Evolutionary conservation across 2,113 vertebrate species (phyloP), one percentile per base, ranked within the genome.

Genomic region (Burhinus bistriatus): DNA sequence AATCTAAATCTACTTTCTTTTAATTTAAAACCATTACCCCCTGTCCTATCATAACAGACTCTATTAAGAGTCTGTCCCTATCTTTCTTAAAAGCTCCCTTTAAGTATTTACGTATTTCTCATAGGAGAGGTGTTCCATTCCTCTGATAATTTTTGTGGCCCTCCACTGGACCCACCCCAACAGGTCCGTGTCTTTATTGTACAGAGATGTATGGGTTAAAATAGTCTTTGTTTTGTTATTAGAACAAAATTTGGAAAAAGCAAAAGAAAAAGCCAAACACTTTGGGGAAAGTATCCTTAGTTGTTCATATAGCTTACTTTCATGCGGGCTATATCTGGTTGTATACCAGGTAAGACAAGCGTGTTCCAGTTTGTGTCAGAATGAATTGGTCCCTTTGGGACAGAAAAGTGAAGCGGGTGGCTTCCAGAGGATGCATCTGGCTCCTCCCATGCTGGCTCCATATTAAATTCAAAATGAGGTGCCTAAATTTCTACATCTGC

Each of bases 381-480:
- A 17, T 38, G 8, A 64, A 2, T 52, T 62, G 27, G 16, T 32
- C 32, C 38, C 30, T 58, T 64, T 64, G 38, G 22, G 12, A 49
- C 9, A 25, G 34, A 90, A 20, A 3, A 32, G 20, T 21, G 42
- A 34, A 58, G 45, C 7, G 18, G 4, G 38, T 61, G 16, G n/a
- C 36, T 91, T 9, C 12, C 21, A 68, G n/a, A 36, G 15, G 13
- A 62, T 47, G 15, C 16, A 13, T 57, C 19, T 52, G 47, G 13
- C 7, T 36, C 12, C 16, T 12, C 10, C 52, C 2, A 2, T 6
- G 47, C 19, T 32, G 38, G 9, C 3, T 79, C 23, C 10, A 6
- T 42, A 3, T n/a, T 75, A 15, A 13, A 79, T 15, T 32, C 4
- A 5, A 59, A 64, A 9, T 23, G 4, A 2, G 1, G 1, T 61